Percentiles rank a stretch among this genome's conserved stretches.
phyloP scores from a whole-genome alignment of 2,113 vertebrate genomes.

The Mus musculus region GRCm39 chr3:125009501-125010000 shows the following conservation, averaged over 20 bases:
- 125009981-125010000: no score
- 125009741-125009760: neutral
- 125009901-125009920: no score
- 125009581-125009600: neutral
- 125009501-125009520: no score
- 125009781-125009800: neutral
- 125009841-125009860: no score
- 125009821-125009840: no score
- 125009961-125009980: no score
- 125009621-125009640: neutral
- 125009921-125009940: no score
- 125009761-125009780: neutral
- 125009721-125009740: neutral
- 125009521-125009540: neutral
- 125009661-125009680: neutral
- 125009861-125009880: no score
- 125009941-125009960: no score
- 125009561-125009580: neutral
- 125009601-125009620: neutral
- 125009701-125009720: neutral
- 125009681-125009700: neutral
- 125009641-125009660: no score
- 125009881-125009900: no score
- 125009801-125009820: neutral
- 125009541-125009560: neutral